Conservation (phyloP, 2,113 vertebrate genomes). For the Malaclemys terrapin region DNA sequence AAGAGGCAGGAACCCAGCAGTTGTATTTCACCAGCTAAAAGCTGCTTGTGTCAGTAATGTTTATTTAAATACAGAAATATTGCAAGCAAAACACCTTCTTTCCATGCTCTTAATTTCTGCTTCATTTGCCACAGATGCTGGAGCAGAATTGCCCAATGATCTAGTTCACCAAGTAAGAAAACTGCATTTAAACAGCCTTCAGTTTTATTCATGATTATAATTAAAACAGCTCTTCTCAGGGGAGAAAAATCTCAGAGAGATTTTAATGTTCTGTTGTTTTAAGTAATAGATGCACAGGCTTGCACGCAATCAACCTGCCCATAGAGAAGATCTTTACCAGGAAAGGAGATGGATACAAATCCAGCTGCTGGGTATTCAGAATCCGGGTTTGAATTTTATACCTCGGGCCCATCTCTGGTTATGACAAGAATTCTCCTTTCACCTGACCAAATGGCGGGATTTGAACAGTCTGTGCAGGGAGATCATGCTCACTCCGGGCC, state of each 20-base stretch:
- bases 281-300: background rate
- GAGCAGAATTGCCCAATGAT: background rate
- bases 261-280: background rate
- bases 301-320: background rate
- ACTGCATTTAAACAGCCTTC: background rate
- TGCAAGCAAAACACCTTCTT: background rate
- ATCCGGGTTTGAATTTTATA: background rate
- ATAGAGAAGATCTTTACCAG: background rate
- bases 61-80: background rate
- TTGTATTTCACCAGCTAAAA: background rate
- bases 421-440: background rate
- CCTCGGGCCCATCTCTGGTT: background rate
- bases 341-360: background rate
- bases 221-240: background rate
- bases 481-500: background rate
- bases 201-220: conserved; percentile 6
- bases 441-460: background rate
- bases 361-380: background rate
- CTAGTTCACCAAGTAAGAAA: background rate
- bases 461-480: background rate
- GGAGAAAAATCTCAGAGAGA: background rate
- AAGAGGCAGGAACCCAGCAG: background rate
- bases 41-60: background rate
- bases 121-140: background rate
- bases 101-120: background rate